Base-by-base conservation (phyloP, 2,797 vertebrate genomes). In the Taeniopygia guttata region DNA sequence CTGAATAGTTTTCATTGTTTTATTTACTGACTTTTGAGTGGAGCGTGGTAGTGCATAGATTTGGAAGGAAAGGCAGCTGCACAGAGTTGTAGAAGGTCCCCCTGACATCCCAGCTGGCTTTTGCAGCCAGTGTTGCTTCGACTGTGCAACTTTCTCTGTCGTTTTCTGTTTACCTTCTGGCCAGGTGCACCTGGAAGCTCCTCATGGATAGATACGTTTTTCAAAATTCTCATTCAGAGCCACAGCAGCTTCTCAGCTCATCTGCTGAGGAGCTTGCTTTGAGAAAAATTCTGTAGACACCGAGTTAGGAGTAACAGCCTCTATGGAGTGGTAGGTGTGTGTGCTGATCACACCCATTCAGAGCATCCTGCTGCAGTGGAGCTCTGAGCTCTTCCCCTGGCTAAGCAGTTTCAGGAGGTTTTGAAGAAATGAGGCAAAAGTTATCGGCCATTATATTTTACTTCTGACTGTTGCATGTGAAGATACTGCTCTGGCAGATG, bases 71-170 rank as follows among this genome's bases (percentile, higher is more conserved):
- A 48, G 38, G 25, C 22, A 42, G 30, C 63, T 49, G 59, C 43
- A 20, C 27, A 32, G 68, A 7, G 34, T 4, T 55, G 48, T 25
- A 36, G 48, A 36, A 83, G 16, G 34, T 40, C 18, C 7, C 23
- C 64, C 10, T 2, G 3, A 43, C 34, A 66, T 4, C 3, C 40
- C 3, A 7, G 9, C 29, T 43, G 23, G 21, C 56, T 72, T 49
- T 30, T 2, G 19, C 14, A 23, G 22, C 38, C 56, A 45, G 5
- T 20, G 11, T 34, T 1, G 1, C 43, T 56, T 32, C 0, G 0
- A 12, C 52, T 46, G 7, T 59, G 22, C 1, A 3, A 15, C 51
- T 74, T 45, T 29, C 21, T 25, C 27, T 66, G 2, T n/a, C 2
- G 1, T 49, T 70, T 79, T 36, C 16, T 59, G 52, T 80, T 62